These are phyloP conservation scores for Psephotus haematonotus DNA, from an alignment of 2,113 vertebrate genomes.

Conservation along the genomic window DNA sequence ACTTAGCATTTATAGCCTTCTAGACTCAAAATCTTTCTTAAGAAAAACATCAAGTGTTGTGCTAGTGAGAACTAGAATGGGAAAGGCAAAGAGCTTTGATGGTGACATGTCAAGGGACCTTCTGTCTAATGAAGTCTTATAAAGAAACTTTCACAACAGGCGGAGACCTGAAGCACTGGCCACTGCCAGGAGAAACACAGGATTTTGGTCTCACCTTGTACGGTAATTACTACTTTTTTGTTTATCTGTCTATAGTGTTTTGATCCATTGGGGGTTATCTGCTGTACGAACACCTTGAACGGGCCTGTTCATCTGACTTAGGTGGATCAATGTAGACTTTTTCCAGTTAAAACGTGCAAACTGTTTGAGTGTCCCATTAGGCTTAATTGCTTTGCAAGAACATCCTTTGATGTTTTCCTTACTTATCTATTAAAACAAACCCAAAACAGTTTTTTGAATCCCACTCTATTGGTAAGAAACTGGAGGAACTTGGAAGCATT, in stretches of 20 bases:
- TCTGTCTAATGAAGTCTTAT: background rate
- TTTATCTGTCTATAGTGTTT: background rate
- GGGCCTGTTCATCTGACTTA: background rate
- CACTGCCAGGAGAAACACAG: background rate
- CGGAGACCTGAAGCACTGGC: background rate
- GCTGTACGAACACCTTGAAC: background rate
- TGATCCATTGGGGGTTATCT: background rate
- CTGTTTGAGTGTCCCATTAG: background rate
- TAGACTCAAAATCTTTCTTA: background rate
- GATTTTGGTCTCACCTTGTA: background rate
- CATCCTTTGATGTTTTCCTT: background rate
- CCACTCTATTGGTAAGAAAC: background rate
- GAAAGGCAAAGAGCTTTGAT: background rate
- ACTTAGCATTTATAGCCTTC: background rate
- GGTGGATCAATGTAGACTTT: background rate
- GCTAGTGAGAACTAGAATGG: background rate
- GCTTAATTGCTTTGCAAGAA: background rate
- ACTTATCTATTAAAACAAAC: background rate
- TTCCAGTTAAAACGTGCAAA: background rate
- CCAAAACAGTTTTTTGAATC: background rate
- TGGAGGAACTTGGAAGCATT: background rate
- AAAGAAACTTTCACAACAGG: background rate
- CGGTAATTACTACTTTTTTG: background rate
- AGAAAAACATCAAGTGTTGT: background rate
- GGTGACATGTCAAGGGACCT: background rate